A percentile compares a stretch with the other conserved stretches of the same genome.
These are phyloP conservation scores for Phenacoccus solenopsis DNA, from an alignment of 1,140 invertebrate genomes.

Conservation along the genomic window DNA sequence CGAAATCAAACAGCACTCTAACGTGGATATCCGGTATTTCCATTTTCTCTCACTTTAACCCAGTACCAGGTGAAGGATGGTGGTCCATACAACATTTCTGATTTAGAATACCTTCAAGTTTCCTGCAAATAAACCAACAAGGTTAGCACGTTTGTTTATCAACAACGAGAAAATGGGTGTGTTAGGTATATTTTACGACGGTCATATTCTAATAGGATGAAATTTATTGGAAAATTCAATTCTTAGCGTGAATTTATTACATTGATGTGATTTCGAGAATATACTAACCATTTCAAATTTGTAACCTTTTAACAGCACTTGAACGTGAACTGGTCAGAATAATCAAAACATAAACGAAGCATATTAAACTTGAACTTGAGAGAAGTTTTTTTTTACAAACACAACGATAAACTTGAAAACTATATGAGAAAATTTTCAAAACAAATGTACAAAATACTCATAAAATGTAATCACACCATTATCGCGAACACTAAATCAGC, in stretches of 20 bases:
- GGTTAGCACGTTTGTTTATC: too few relatives aligned
- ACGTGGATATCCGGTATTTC: slow-evolving; percentile 29
- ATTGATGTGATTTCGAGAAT: too few relatives aligned
- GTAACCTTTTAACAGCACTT: too few relatives aligned
- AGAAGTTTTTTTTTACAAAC: background rate
- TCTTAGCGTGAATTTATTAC: too few relatives aligned
- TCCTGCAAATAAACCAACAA: background rate
- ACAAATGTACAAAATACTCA: background rate
- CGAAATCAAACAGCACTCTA: slow-evolving; percentile 38
- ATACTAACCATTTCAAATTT: too few relatives aligned
- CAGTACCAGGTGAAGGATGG: background rate
- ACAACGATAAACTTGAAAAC: background rate
- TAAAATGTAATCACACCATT: background rate
- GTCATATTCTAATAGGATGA: background rate
- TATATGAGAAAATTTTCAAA: background rate
- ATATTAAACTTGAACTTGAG: background rate
- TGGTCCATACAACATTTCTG: background rate
- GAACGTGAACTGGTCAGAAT: too few relatives aligned
- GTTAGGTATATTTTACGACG: background rate
- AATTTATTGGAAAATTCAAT: too few relatives aligned
- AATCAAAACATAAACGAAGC: background rate
- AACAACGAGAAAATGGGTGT: too few relatives aligned
- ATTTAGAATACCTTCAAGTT: background rate
- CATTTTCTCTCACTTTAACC: slow-evolving; percentile 24
- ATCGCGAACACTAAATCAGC: background rate